A percentile compares a stretch with the other conserved stretches of the same genome.
Evolutionary conservation across 2,113 vertebrate species (phyloP).

Genomic region (Castor canadensis): DNA sequence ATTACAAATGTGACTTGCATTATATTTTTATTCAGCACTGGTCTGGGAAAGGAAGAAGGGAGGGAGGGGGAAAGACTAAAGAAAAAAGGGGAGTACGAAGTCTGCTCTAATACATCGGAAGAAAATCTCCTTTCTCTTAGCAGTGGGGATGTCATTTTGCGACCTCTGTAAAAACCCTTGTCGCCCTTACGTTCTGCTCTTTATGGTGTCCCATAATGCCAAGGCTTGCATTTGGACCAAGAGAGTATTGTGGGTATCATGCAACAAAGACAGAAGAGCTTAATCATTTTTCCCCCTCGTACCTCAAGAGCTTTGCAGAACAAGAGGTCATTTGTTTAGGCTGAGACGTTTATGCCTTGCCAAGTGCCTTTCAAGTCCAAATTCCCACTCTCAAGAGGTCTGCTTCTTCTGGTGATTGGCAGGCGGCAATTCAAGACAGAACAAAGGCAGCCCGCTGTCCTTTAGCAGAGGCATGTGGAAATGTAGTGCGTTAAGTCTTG

Average conservation of each 20-base stretch:
- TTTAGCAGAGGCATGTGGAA: not conserved
- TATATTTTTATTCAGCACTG: not conserved
- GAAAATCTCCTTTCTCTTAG: constrained; percentile 7
- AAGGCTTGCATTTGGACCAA: constrained; percentile 30
- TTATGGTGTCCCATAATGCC: not conserved
- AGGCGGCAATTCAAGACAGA: constrained; percentile 3
- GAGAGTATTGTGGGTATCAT: not conserved
- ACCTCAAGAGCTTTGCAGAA: constrained; percentile 44
- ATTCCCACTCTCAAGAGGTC: not conserved
- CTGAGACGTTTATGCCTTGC: not conserved
- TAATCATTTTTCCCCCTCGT: constrained; percentile 23
- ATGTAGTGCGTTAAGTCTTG: not conserved
- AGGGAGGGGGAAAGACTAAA: not conserved
- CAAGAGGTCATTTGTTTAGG: constrained; percentile 50
- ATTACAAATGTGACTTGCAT: not conserved
- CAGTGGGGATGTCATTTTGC: not conserved
- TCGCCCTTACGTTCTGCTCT: not conserved
- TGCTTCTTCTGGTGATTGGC: constrained; percentile 39
- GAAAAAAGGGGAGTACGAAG: not conserved
- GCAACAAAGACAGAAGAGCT: constrained; percentile 4
- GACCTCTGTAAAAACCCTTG: not conserved
- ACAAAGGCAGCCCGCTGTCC: constrained; percentile 3
- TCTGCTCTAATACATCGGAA: not conserved
- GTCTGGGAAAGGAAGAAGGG: not conserved
- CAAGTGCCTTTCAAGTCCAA: constrained; percentile 1